Evolutionary conservation across 1,140 invertebrate genomes (phyloP), one percentile per base, ranked within the genome.

Genomic region (Drosophila lacteicornis): DNA sequence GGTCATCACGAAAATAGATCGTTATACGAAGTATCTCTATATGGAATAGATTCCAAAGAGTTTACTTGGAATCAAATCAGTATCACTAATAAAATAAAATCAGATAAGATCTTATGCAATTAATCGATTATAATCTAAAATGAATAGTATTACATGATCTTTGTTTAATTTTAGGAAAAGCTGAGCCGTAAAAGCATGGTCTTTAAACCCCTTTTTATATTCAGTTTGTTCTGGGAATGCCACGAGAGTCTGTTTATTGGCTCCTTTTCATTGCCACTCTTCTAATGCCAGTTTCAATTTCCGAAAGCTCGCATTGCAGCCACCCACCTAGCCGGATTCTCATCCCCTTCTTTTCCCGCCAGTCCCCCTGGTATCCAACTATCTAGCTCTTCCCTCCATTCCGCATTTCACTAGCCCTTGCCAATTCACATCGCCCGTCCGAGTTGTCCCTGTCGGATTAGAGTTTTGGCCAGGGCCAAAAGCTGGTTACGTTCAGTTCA

Each of bases 281-380:
- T 51, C 70, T 73, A 73, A 73, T 73, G 70, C 70, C 70, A 73
- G 67, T 73, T 73, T 73, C 67, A 73, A 73, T 73, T 73, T 73
- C 70, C 70, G 53, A 73, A 73, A 60, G 67, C 67, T 59, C 36
- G 67, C 53, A 73, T 38, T 73, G 53, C 45, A 42, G 45, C 53
- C 67, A 43, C 45, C 45, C 69, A 71, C 66, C 67, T 73, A 60
- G 55, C 45, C 50, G 65, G 38, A 67, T 53, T 53, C 57, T 19
- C 15, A 9, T 13, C 19, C 40, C 19, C 65, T 49, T 15, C 7
- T 17, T 43, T 22, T 12, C 40, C 27, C 27, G 56, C 30, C 62
- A n/a, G 40, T 15, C 42, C 38, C 22, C n/a, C 33, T 51, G 17
- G 12, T 61, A 45, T n/a, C 47, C 59, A 30, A 33, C 58, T 33